Percentiles rank a stretch among this genome's conserved stretches.
Evolutionary conservation across 2,113 vertebrate species (phyloP).

Genomic region (Oreotrochilus melanogaster): DNA sequence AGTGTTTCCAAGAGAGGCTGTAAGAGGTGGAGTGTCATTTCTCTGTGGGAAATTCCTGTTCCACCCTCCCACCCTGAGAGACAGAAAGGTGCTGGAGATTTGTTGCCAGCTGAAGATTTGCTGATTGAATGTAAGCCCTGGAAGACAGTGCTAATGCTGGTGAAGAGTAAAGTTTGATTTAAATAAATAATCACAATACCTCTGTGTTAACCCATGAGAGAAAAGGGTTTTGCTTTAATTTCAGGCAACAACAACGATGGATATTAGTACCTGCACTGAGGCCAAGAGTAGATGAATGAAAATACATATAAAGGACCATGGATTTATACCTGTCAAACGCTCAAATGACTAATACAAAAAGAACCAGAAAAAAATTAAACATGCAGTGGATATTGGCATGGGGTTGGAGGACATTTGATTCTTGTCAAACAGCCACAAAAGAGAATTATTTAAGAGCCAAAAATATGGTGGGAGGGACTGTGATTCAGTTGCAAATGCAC

Average conservation of each 20-base stretch:
- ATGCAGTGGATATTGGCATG: not conserved
- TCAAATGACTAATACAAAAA: not conserved
- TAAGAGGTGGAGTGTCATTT: not conserved
- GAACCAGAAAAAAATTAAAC: not conserved
- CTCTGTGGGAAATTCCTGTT: not conserved
- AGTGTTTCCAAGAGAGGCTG: too few relatives aligned
- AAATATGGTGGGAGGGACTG: not conserved
- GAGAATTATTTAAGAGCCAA: constrained; percentile 15
- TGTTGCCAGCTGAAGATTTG: not conserved
- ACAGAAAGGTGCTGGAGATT: not conserved
- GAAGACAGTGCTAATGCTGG: not conserved
- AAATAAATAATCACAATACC: not conserved
- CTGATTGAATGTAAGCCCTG: not conserved
- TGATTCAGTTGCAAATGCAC: not conserved
- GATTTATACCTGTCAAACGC: not conserved
- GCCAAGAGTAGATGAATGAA: not conserved
- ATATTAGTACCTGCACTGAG: not conserved
- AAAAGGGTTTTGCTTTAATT: constrained; percentile 3
- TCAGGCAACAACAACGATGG: not conserved
- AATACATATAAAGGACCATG: not conserved
- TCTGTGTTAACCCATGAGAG: not conserved
- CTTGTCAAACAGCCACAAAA: constrained; percentile 32
- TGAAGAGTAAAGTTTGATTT: not conserved
- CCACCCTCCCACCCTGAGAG: not conserved
- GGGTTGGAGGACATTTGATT: not conserved